Evolutionary conservation across 1,140 invertebrate species (phyloP).

Genomic region (Drosophila bifasciata): DNA sequence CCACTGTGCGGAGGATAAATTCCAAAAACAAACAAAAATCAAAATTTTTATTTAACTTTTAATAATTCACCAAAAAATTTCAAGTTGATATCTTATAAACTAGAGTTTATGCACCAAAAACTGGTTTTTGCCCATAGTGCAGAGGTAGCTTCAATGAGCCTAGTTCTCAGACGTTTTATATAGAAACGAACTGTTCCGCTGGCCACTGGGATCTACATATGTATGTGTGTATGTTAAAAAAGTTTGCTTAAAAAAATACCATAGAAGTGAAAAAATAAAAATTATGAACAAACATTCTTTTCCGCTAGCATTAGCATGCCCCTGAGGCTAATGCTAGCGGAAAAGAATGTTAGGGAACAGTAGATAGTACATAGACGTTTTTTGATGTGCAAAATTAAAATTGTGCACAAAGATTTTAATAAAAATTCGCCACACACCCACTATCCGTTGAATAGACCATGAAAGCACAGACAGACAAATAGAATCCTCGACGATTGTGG

Average conservation of each 20-base stretch:
- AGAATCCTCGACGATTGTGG: conserved; percentile 40
- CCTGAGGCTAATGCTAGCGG: conserved; percentile 27
- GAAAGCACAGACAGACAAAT: conserved; percentile 30
- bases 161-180: conserved; percentile 31
- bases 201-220: conserved; percentile 25
- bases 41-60: too few species aligned
- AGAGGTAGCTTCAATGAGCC: conserved; percentile 55
- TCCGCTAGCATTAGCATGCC: too few species aligned
- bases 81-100: too few species aligned
- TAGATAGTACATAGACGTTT: conserved; percentile 40
- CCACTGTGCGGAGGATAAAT: too few species aligned
- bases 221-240: conserved; percentile 7
- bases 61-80: too few species aligned
- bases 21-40: too few species aligned
- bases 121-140: too few species aligned
- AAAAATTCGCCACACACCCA: conserved; percentile 69
- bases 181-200: conserved; percentile 13
- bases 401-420: conserved; percentile 75
- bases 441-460: conserved; percentile 4
- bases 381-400: conserved; percentile 80
- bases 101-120: too few species aligned
- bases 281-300: conserved; percentile 17
- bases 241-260: conserved; percentile 49
- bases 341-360: conserved; percentile 40
- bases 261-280: conserved; percentile 20